Base-by-base conservation (phyloP, 1,140 invertebrate genomes). In the Hermetia illucens region DNA sequence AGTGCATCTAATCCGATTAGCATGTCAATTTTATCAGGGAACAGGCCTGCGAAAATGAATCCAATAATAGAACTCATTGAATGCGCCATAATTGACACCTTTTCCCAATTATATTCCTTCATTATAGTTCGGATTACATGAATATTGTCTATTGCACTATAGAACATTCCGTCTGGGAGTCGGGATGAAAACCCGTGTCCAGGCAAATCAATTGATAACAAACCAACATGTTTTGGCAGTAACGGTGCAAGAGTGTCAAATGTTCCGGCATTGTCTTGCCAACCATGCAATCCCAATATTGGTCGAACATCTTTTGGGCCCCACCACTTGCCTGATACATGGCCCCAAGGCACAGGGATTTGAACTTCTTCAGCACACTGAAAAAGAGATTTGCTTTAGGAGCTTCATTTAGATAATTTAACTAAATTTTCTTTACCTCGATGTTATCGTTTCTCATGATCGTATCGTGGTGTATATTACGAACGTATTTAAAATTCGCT, bases 191-290 rank as follows among this genome's bases (percentile, higher is more conserved):
- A 49, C 2, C 82, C 82, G 59, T 85, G 81, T 2, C 57, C 78
- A 0, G 77, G 78, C 22, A 78, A 68, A 58, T 83, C 80, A 13
- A 82, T 64, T 2, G 76, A 70, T 9, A 84, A 50, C 40, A 79
- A 66, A 4, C 71, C 64, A 2, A 71, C 46, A 44, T 78, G 56
- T 12, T 64, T 49, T 5, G 66, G 62, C 24, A 85, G 49, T 18
- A 75, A 48, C 12, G 77, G 75, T 15, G 72, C 69, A 8, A 85
- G 50, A 1, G 65, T 62, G 53, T 84, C 79, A 62, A 81, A 85
- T 2, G 74, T 74, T 3, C 72, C 77, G 10, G 77, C 75, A 55
- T 82, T 84, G 45, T 81, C 77, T 58, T 77, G 71, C 78, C 79
- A 83, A 2, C 82, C 82, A 52, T 87, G 82, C 27, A 85, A 45